Percentiles rank a stretch among this genome's conserved stretches.
phyloP scores from a whole-genome alignment of 1,140 invertebrate species.

The Drosophila equinoxialis region DNA sequence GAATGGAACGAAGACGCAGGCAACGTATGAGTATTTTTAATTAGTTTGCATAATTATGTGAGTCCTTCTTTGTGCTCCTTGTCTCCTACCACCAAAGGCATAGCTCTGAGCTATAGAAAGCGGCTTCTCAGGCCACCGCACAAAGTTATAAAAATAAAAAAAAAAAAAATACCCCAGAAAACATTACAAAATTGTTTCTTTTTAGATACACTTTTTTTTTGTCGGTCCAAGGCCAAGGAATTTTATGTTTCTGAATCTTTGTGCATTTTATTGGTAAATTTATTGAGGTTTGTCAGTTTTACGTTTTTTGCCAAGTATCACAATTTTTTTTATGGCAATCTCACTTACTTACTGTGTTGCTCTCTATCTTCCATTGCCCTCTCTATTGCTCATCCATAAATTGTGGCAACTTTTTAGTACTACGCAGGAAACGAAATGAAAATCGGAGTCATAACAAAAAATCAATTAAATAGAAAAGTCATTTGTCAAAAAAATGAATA shows the following conservation, averaged over 20 bases:
- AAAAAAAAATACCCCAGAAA: slow-evolving; percentile 4
- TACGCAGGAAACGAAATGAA: neutral
- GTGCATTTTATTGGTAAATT: slow-evolving; percentile 64
- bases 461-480: neutral
- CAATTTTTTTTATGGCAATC: slow-evolving; percentile 22
- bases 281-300: slow-evolving; percentile 66
- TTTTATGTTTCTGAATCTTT: slow-evolving; percentile 39
- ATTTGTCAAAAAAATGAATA: too few species aligned
- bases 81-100: slow-evolving; percentile 4
- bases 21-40: slow-evolving; percentile 79
- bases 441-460: neutral
- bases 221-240: slow-evolving; percentile 55
- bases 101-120: slow-evolving; percentile 16
- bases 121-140: slow-evolving; percentile 47
- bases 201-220: slow-evolving; percentile 67
- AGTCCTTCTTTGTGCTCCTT: slow-evolving; percentile 29
- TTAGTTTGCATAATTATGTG: slow-evolving; percentile 81
- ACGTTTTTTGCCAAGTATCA: slow-evolving; percentile 23
- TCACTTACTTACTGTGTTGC: slow-evolving; percentile 3
- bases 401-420: neutral
- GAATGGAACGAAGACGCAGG: slow-evolving; percentile 47
- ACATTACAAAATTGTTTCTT: slow-evolving; percentile 42
- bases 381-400: neutral
- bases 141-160: slow-evolving; percentile 49
- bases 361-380: neutral